Evolutionary conservation across 1,140 invertebrate species (phyloP), one percentile per base, ranked within the genome.

Genomic region (Pomacea maculata): DNA sequence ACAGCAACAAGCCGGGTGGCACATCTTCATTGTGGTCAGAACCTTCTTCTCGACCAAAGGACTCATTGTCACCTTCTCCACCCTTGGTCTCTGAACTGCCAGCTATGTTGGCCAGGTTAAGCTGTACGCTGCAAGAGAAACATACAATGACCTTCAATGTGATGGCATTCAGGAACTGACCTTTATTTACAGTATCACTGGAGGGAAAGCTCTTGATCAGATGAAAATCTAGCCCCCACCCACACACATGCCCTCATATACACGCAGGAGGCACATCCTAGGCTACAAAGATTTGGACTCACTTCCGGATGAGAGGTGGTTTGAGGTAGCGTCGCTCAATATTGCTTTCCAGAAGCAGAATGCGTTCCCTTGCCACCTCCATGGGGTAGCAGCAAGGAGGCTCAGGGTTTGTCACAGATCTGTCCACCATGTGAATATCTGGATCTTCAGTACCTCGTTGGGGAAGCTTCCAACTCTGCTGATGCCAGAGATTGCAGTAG

Each of bases 271-370:
- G 55, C 55, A 14, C 55, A 57, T 0, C 9, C 9, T 9, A 57
- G 1, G 14, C 55, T 57, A 57, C 14, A 68, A 34, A 34, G 6
- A 12, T 25, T 15, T 29, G 34, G n/a, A 68, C 81, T 70, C 64
- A 91, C 90, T 92, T 92, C 94, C 94, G 93, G 74, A 96, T 97
- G 29, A 99, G 92, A 55, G 97, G 97, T 83, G 97, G 96, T 92
- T 98, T 98, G 64, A 99, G 92, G 90, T 99, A 99, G 84, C 98
- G 92, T 81, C 97, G 93, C 90, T 99, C 97, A 77, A 99, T 97
- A 78, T 96, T 96, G 7, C 95, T 94, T 91, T 99, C 97, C 11
- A 99, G 92, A 10, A 94, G 94, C 0, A 96, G 92, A 78, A 99
- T 92, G 88, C 96, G 93, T 83, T 95, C 94, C 81, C 95, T 94